phyloP scores from a whole-genome alignment of 2,113 vertebrate genomes.

The Chaetops frenatus region DNA sequence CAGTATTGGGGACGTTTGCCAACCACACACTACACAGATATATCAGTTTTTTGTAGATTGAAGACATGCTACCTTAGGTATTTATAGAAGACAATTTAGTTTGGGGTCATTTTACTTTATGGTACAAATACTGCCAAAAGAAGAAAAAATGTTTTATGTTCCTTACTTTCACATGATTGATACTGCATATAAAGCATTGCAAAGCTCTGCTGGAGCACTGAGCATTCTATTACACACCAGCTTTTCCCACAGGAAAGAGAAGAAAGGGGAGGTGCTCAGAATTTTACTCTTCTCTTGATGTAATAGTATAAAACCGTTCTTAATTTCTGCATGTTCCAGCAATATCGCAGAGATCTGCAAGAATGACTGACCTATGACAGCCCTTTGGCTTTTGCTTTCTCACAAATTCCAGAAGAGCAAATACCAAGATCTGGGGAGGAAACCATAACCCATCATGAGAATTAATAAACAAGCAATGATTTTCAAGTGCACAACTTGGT shows the following conservation, averaged over 20 bases:
- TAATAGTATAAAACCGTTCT: not conserved
- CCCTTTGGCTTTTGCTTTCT: not conserved
- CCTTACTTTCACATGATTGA: not conserved
- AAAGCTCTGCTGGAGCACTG: not conserved
- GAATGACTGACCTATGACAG: rapidly evolving
- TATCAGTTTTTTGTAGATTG: not conserved
- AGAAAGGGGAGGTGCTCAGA: not conserved
- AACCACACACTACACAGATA: not conserved
- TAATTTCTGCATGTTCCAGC: not conserved
- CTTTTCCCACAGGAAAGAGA: not conserved
- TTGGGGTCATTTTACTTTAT: not conserved
- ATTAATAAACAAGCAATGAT: not conserved
- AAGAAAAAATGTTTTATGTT: not conserved
- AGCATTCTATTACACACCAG: not conserved
- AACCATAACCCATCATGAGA: not conserved
- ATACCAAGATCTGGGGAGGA: not conserved
- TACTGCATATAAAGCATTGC: not conserved
- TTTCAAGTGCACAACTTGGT: not conserved
- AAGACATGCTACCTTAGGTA: not conserved
- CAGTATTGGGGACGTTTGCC: not conserved
- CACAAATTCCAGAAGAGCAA: not conserved
- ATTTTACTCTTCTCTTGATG: not conserved
- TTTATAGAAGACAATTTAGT: not conserved
- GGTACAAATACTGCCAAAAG: not conserved
- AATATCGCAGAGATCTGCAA: not conserved